Evolutionary conservation across 2,113 vertebrate species (phyloP).

Genomic region (Nestor notabilis): DNA sequence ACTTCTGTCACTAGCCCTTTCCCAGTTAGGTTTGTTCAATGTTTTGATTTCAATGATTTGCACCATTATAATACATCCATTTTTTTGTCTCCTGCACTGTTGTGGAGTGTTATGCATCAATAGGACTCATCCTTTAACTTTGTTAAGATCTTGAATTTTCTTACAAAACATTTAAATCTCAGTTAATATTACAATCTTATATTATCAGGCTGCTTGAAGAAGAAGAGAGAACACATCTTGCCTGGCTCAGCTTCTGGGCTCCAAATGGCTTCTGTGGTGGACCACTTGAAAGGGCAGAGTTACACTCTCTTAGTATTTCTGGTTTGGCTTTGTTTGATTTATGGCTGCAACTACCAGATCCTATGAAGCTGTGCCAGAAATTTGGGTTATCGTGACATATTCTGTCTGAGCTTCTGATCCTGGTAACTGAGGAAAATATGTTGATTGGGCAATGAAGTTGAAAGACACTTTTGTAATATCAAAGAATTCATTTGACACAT

Average conservation of each 20-base stretch:
- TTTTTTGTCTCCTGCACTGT: neutral
- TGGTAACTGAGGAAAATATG: neutral
- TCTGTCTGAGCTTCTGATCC: neutral
- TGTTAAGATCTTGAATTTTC: neutral
- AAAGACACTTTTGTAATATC: neutral
- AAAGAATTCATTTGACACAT: neutral
- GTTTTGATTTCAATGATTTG: neutral
- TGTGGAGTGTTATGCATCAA: neutral
- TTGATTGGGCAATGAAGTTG: neutral
- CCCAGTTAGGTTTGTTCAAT: neutral
- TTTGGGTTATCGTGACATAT: neutral
- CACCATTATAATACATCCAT: fast-evolving
- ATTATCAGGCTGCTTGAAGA: neutral
- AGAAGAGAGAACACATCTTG: neutral
- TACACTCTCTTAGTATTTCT: neutral
- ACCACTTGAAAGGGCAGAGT: neutral
- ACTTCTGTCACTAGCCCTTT: neutral
- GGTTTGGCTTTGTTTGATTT: neutral
- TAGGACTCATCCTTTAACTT: neutral
- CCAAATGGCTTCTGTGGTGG: neutral
- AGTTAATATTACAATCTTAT: neutral
- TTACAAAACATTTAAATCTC: neutral
- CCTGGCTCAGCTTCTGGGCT: neutral
- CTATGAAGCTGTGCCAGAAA: neutral
- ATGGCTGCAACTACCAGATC: neutral